Percentiles rank a stretch among this genome's conserved stretches.
phyloP scores from a whole-genome alignment of 2,797 vertebrate species.

The Pipistrellus pygmaeus region DNA sequence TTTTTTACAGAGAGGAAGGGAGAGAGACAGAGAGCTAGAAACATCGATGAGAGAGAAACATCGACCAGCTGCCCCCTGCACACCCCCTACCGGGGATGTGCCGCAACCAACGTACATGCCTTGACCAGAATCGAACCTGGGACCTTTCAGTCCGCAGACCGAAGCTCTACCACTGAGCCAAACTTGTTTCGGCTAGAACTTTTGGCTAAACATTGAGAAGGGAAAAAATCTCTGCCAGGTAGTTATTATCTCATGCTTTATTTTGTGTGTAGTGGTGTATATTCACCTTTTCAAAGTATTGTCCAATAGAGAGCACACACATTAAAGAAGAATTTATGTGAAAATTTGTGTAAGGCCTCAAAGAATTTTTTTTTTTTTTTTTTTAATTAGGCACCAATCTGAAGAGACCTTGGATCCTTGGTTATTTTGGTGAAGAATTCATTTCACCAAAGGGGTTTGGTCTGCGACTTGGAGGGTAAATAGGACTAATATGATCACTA shows the following conservation, averaged over 20 bases:
- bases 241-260: conserved; percentile 6
- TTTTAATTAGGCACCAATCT: neutral
- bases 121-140: too few species aligned
- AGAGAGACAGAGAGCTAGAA: too few species aligned
- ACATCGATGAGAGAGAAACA: too few species aligned
- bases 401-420: neutral
- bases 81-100: too few species aligned
- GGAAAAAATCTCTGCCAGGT: neutral
- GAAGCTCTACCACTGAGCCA: too few species aligned
- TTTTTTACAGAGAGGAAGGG: too few species aligned
- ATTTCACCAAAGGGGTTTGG: neutral
- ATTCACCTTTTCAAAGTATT: conserved; percentile 1
- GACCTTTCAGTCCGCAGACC: too few species aligned
- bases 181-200: too few species aligned
- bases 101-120: too few species aligned
- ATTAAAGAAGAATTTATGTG: neutral
- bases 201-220: conserved; percentile 2
- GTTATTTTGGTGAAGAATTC: conserved; percentile 18
- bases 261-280: neutral
- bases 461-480: neutral
- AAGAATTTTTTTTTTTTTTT: neutral
- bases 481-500: neutral
- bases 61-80: too few species aligned
- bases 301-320: neutral
- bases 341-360: neutral